Evolutionary conservation across 2,113 vertebrate genomes (phyloP), one percentile per base, ranked within the genome.

Genomic region (Onychostoma macrolepis): DNA sequence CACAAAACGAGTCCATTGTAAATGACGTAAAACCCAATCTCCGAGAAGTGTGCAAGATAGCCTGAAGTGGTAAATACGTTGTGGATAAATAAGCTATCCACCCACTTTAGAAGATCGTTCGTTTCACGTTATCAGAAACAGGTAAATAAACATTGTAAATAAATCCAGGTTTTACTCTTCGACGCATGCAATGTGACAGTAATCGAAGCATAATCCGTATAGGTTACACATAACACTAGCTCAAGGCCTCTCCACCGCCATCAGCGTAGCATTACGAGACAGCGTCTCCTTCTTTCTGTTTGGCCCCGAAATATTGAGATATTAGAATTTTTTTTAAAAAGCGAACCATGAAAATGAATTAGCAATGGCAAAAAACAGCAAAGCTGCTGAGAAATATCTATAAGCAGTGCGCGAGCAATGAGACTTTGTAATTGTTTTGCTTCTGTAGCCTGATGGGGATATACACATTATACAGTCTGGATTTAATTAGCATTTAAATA

Each of bases 31-130:
- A 26, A 36, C 83, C 0, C 83, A 74, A 41, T 56, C 8, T 17
- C 83, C 33, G 33, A 84, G 41, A 41, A 58, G 83, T 58, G 67
- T 41, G 30, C 48, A 9, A 74, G 15, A 58, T 84, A 74, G 67
- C 45, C 24, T 36, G 33, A 58, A 84, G 69, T 74, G 81, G 43
- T 72, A 74, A 84, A 84, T 58, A 58, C 83, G 83, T 15, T 33
- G 50, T 74, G 48, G 43, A 69, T 58, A 84, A 72, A 74, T 74
- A 74, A 38, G 45, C 45, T 75, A 69, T 28, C 83, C 69, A 75
- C 65, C 43, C 81, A 84, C 83, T 41, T 84, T 38, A 41, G 45
- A 84, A 74, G 65, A 83, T 36, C 28, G 81, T 1, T 71, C 1
- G 72, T 36, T 58, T 58, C 21, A 21, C 4, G 3, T n/a, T 17